Evolutionary conservation across 2,888 invertebrate genomes (phyloP).

Genomic region (Shargacucullia verbasci): DNA sequence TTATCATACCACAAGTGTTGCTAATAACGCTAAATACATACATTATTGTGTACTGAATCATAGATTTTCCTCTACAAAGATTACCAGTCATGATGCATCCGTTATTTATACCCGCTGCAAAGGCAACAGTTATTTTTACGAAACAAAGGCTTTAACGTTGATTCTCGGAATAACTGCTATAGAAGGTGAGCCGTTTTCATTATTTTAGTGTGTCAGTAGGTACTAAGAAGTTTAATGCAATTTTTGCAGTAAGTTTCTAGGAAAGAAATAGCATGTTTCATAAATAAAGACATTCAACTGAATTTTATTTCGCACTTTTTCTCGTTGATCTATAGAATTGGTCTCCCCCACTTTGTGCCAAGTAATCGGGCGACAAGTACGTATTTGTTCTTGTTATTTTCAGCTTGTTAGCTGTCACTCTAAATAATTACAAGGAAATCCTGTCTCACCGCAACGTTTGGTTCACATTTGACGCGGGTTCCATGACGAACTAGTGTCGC

Average conservation of each 20-base stretch:
- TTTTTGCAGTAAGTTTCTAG: not conserved
- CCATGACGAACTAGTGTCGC: slow-evolving; percentile 45
- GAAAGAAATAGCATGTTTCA: not conserved
- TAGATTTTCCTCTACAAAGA: slow-evolving; percentile 34
- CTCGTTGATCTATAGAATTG: too few relatives aligned
- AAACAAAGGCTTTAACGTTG: slow-evolving; percentile 46
- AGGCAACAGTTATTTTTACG: slow-evolving; percentile 30
- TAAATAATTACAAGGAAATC: slow-evolving; percentile 48
- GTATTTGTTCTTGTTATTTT: slow-evolving; percentile 1
- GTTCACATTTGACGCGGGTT: slow-evolving; percentile 34
- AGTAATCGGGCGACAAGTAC: not conserved
- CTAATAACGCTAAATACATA: slow-evolving; percentile 10
- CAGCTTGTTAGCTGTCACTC: slow-evolving; percentile 8
- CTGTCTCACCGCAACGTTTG: slow-evolving; percentile 39
- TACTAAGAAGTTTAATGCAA: slow-evolving; percentile 3
- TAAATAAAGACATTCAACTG: not conserved
- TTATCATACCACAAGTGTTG: slow-evolving; percentile 18
- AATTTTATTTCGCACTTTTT: too few relatives aligned
- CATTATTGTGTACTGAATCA: slow-evolving; percentile 44
- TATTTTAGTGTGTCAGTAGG: not conserved
- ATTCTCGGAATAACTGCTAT: slow-evolving; percentile 36
- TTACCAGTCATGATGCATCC: slow-evolving; percentile 42
- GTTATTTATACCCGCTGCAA: slow-evolving; percentile 33
- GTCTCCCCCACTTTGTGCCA: too few relatives aligned
- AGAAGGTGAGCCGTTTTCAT: slow-evolving; percentile 1